Evolutionary conservation across 2,113 vertebrate species (phyloP).

Genomic region (Seriola quinqueradiata): DNA sequence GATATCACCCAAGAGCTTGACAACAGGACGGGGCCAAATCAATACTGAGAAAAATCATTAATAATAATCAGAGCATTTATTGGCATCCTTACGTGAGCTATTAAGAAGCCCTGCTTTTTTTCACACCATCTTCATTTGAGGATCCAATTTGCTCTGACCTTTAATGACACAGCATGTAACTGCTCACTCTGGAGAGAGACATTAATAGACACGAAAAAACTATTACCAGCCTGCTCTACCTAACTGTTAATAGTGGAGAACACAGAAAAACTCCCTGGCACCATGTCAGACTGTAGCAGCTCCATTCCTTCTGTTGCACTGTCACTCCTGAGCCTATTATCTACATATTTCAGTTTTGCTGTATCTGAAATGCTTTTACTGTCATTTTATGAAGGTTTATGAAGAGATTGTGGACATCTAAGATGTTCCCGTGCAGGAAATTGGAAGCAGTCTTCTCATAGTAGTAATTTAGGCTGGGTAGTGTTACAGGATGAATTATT

Average conservation of each 20-base stretch:
- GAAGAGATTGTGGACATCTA: slow-evolving; percentile 41
- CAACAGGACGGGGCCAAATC: slow-evolving; percentile 75
- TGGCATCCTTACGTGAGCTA: slow-evolving; percentile 73
- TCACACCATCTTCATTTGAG: slow-evolving; percentile 70
- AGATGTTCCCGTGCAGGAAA: slow-evolving; percentile 64
- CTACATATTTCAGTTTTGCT: slow-evolving; percentile 39
- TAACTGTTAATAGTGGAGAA: slow-evolving; percentile 69
- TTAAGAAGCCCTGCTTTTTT: slow-evolving; percentile 69
- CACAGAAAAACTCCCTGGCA: slow-evolving; percentile 45
- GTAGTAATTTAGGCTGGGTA: slow-evolving; percentile 57
- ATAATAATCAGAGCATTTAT: slow-evolving; percentile 84
- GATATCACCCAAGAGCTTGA: slow-evolving; percentile 49
- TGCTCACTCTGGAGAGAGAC: slow-evolving; percentile 75
- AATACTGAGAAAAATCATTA: slow-evolving; percentile 79
- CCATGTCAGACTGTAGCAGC: slow-evolving; percentile 58
- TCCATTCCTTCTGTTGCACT: slow-evolving; percentile 24
- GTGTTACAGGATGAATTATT: slow-evolving; percentile 59
- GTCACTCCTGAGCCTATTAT: slow-evolving; percentile 38
- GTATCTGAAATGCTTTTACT: slow-evolving; percentile 62
- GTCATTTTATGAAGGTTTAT: slow-evolving; percentile 60
- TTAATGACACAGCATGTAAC: slow-evolving; percentile 81
- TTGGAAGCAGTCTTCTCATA: slow-evolving; percentile 47
- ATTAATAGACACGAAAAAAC: slow-evolving; percentile 79
- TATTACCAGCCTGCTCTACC: slow-evolving; percentile 67
- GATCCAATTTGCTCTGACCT: slow-evolving; percentile 81